Conservation (phyloP, 1,140 invertebrate species). For the Anoplophora glabripennis region DNA sequence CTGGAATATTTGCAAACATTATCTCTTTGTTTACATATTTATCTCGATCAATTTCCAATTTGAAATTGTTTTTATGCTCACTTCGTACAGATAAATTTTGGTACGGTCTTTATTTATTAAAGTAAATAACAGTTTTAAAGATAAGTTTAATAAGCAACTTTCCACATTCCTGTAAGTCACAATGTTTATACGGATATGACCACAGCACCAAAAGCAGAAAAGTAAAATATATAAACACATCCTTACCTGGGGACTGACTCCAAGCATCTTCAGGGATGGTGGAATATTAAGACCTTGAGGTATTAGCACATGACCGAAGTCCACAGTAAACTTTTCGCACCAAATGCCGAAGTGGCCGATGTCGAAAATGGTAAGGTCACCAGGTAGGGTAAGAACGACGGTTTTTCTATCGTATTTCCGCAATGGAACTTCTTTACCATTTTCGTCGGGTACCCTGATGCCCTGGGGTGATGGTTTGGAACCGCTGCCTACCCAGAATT, state of each 20-base stretch:
- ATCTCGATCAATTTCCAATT: too few relatives aligned
- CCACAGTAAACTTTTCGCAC: slow-evolving; percentile 85
- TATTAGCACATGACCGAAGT: slow-evolving; percentile 83
- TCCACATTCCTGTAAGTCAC: too few relatives aligned
- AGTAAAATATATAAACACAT: not conserved
- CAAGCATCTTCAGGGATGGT: slow-evolving; percentile 88
- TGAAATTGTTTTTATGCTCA: too few relatives aligned
- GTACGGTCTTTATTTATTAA: too few relatives aligned
- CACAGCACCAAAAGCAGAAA: too few relatives aligned
- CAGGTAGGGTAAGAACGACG: slow-evolving; percentile 80
- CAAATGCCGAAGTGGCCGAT: slow-evolving; percentile 84
- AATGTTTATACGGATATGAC: too few relatives aligned
- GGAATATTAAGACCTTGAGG: slow-evolving; percentile 74
- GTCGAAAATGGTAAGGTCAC: slow-evolving; percentile 75
- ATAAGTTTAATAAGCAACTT: too few relatives aligned
- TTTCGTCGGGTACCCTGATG: slow-evolving; percentile 81
- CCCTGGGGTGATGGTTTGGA: slow-evolving; percentile 74
- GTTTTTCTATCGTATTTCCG: slow-evolving; percentile 79
- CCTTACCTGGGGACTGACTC: slow-evolving; percentile 86
- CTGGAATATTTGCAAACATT: too few relatives aligned
- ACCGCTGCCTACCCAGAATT: slow-evolving; percentile 86
- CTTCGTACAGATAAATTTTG: too few relatives aligned
- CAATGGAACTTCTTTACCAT: slow-evolving; percentile 77
- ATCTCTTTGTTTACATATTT: too few relatives aligned
- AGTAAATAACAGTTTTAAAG: too few relatives aligned